Percentiles rank a stretch among this genome's conserved stretches.
These are phyloP conservation scores for Achlya flavicornis DNA, from an alignment of 2,888 invertebrate species.

Conservation along the genomic window DNA sequence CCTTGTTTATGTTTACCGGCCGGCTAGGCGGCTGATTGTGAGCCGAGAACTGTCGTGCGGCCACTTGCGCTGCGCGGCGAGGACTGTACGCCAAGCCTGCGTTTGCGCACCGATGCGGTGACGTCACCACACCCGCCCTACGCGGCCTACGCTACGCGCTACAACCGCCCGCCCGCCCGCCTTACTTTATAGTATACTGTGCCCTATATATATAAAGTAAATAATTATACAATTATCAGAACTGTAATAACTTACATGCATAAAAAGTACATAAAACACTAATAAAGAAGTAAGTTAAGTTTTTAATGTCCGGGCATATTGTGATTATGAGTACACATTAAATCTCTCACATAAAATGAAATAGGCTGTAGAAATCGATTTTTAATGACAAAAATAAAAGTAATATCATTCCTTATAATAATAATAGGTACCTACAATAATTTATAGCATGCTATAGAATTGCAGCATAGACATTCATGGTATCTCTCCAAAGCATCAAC, in stretches of 20 bases:
- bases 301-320: not conserved
- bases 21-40: conserved; percentile 15
- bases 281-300: not conserved
- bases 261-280: not conserved
- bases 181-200: not conserved
- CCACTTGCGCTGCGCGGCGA: conserved; percentile 49
- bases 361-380: conserved; percentile 40
- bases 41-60: conserved; percentile 43
- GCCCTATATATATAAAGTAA: not conserved
- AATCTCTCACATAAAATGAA: conserved; percentile 29
- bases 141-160: conserved; percentile 9
- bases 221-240: not conserved
- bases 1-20: conserved; percentile 58
- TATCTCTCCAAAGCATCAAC: conserved; percentile 47
- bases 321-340: conserved; percentile 28
- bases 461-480: conserved; percentile 37
- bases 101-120: conserved; percentile 28
- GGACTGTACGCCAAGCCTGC: conserved; percentile 46
- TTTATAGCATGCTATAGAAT: conserved; percentile 47
- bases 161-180: conserved; percentile 16
- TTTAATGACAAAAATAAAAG: conserved; percentile 38
- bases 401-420: conserved; percentile 38
- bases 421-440: conserved; percentile 44
- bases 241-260: not conserved
- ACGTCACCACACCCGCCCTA: not conserved